phyloP scores from a whole-genome alignment of 1,140 invertebrate genomes.

The Sitobion miscanthi region DNA sequence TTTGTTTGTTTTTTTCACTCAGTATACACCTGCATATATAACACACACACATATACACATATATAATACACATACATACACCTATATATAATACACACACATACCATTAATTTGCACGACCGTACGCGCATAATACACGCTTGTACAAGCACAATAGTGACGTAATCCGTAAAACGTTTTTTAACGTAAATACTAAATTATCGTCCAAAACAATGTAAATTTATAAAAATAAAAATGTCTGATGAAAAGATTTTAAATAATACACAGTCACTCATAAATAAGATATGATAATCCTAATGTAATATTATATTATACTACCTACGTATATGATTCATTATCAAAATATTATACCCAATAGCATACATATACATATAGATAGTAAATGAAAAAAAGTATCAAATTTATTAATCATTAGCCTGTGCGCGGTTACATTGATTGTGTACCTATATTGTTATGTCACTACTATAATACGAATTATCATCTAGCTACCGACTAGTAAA shows the following conservation, averaged over 20 bases:
- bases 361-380: neutral
- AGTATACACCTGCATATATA: neutral
- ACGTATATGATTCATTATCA: too few species aligned
- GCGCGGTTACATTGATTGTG: neutral
- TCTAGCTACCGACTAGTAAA: neutral
- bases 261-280: neutral
- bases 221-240: neutral
- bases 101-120: conserved; percentile 28
- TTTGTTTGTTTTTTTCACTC: neutral
- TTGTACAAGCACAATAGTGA: neutral
- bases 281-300: neutral
- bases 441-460: neutral
- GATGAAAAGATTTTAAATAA: neutral
- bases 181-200: neutral
- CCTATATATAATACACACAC: neutral
- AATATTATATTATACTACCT: too few species aligned
- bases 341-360: neutral
- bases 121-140: neutral
- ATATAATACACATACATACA: neutral
- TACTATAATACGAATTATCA: neutral
- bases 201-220: neutral
- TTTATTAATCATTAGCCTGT: neutral
- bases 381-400: neutral
- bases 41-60: too few species aligned
- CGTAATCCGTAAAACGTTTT: neutral